phyloP scores from a whole-genome alignment of 2,888 invertebrate species.

The Trichopria drosophilae region DNA sequence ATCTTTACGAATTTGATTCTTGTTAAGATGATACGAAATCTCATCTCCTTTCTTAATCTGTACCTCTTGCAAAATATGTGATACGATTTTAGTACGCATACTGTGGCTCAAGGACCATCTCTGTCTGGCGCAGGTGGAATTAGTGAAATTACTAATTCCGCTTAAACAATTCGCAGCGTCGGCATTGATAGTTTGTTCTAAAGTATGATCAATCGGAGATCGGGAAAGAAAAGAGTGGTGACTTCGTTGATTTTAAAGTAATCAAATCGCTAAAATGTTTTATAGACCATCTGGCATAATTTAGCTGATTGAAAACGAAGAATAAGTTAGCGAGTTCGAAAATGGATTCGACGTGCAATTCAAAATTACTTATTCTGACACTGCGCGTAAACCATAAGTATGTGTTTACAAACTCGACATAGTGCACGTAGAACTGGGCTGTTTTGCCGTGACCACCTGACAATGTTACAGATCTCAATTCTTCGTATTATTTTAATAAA shows the following conservation, averaged over 20 bases:
- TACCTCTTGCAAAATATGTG: slow-evolving; percentile 28
- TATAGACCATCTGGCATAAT: slow-evolving; percentile 34
- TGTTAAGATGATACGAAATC: slow-evolving; percentile 35
- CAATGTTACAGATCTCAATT: slow-evolving; percentile 33
- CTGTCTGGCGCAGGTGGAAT: slow-evolving; percentile 21
- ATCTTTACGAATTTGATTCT: slow-evolving; percentile 38
- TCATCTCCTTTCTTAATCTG: slow-evolving; percentile 41
- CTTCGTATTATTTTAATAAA: slow-evolving; percentile 32
- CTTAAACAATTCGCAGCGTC: slow-evolving; percentile 33
- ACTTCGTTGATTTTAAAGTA: slow-evolving; percentile 16
- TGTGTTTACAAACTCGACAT: slow-evolving; percentile 25
- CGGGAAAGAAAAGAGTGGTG: slow-evolving; percentile 18
- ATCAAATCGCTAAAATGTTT: slow-evolving; percentile 30
- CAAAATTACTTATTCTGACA: slow-evolving; percentile 41
- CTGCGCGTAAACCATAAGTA: slow-evolving; percentile 29
- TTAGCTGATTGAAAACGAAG: slow-evolving; percentile 36
- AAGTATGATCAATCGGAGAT: slow-evolving; percentile 31
- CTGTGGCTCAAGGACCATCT: slow-evolving; percentile 37
- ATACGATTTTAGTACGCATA: slow-evolving; percentile 43
- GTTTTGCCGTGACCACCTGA: slow-evolving; percentile 30
- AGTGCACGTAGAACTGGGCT: slow-evolving; percentile 34
- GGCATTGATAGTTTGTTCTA: slow-evolving; percentile 25
- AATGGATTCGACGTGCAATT: slow-evolving; percentile 38
- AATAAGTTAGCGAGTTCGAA: slow-evolving; percentile 39
- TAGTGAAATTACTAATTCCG: no score